Conservation (phyloP, 2,113 vertebrate species). For the Cynopterus brachyotis region DNA sequence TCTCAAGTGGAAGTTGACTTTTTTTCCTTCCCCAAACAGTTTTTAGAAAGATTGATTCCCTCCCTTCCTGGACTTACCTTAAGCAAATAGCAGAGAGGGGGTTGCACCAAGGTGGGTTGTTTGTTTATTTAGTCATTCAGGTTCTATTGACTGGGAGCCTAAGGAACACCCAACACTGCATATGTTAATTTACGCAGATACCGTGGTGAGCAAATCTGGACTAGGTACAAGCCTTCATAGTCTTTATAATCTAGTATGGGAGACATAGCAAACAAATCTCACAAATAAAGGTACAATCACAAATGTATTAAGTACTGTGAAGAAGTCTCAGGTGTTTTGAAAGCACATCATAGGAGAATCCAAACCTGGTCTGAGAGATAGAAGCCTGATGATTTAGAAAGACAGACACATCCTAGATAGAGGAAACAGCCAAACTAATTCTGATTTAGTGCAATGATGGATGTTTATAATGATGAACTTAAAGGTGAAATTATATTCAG, state of each 20-base stretch:
- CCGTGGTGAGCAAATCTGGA: background rate
- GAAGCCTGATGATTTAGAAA: background rate
- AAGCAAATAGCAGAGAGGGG: background rate
- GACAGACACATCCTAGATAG: background rate
- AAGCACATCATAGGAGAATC: background rate
- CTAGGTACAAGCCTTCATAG: background rate
- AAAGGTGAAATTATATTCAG: conserved; percentile 19
- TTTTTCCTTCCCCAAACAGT: background rate
- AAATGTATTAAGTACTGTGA: conserved; percentile 1
- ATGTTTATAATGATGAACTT: background rate
- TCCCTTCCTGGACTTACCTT: background rate
- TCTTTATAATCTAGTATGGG: background rate
- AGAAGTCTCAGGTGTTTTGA: background rate
- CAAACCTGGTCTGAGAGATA: background rate
- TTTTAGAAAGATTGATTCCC: conserved; percentile 43
- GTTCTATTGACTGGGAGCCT: background rate
- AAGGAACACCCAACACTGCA: background rate
- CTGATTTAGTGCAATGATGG: background rate
- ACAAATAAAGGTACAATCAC: background rate
- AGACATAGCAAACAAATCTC: background rate
- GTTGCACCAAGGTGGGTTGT: background rate
- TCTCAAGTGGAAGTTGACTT: background rate
- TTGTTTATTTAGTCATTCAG: conserved; percentile 10
- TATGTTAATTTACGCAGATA: background rate
- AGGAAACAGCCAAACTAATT: background rate